Evolutionary conservation across 2,797 vertebrate species (phyloP), one percentile per base, ranked within the genome.

Genomic region (Coranthus polyacanthus): DNA sequence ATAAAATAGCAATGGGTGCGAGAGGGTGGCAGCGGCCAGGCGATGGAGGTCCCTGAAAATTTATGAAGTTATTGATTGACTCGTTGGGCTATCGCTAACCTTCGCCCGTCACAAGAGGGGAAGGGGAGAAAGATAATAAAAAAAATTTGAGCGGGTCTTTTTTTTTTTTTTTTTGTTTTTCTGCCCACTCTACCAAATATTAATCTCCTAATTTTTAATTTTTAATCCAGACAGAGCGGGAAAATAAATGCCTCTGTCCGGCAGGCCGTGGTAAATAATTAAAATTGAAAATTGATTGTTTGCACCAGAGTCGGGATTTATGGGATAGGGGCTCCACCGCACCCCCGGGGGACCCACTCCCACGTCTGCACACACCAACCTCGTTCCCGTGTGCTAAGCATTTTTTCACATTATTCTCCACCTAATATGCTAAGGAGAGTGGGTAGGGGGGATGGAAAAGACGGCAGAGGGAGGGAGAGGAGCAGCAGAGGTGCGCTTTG

Each of bases 271-370:
- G 91, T 95, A 95, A 96, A 95, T 95, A 97, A 96, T 97, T 96
- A 96, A 96, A 97, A 96, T 94, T 94, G 94, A 95, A 95, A 95
- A 95, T 96, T 95, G 95, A 95, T 96, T 96, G 93, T 96, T 96
- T 96, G 95, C 92, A 91, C 92, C 90, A 89, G 91, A 89, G 91
- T 91, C 82, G 81, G 94, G 95, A 95, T 96, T 96, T 96, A 96
- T 96, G 94, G 93, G 94, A 90, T 89, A 92, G 92, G 92, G 93
- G 89, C 90, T 92, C 81, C 72, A 88, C 88, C 77, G 85, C 86
- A 84, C 87, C 93, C 94, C 85, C 88, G 70, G 57, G 95, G 95
- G 95, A 95, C 86, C 85, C 82, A 85, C 92, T 93, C 92, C 88
- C 90, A 88, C 86, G 83, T 84, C 95, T 95, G 88, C 92, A 87